These are phyloP conservation scores for Theristus sp. DNA, from an alignment of 2,888 invertebrate genomes.

Conservation along the genomic window DNA sequence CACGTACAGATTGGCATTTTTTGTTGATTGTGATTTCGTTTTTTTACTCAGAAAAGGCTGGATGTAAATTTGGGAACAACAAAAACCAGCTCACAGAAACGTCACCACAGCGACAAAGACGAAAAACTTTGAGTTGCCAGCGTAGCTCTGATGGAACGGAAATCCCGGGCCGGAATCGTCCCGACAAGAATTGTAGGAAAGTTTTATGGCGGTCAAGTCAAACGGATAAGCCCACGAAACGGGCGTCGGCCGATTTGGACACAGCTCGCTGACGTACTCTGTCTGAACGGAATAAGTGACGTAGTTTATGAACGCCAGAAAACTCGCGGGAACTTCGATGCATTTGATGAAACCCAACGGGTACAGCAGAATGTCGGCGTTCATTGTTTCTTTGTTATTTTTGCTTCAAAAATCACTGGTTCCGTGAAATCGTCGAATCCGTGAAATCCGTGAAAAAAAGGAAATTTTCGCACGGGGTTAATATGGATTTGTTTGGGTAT, in stretches of 20 bases:
- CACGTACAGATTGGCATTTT: too few relatives aligned
- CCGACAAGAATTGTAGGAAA: background rate
- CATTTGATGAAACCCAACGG: background rate
- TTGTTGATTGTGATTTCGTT: too few relatives aligned
- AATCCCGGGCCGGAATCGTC: background rate
- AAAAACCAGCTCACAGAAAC: too few relatives aligned
- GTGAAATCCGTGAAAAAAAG: too few relatives aligned
- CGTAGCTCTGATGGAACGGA: background rate
- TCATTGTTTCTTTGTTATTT: too few relatives aligned
- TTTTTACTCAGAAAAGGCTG: too few relatives aligned
- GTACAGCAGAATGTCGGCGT: too few relatives aligned
- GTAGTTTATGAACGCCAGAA: background rate
- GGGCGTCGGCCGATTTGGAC: background rate
- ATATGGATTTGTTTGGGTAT: too few relatives aligned
- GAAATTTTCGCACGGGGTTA: too few relatives aligned
- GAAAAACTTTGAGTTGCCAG: background rate
- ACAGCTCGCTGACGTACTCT: background rate
- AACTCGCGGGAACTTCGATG: background rate
- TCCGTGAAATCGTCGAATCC: too few relatives aligned
- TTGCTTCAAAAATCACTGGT: too few relatives aligned
- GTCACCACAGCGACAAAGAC: background rate
- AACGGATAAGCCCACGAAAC: background rate
- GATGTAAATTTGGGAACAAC: too few relatives aligned
- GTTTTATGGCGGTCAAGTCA: background rate
- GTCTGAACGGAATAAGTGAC: background rate